phyloP scores from a whole-genome alignment of 2,113 vertebrate species.

The Nothocercus julius region DNA sequence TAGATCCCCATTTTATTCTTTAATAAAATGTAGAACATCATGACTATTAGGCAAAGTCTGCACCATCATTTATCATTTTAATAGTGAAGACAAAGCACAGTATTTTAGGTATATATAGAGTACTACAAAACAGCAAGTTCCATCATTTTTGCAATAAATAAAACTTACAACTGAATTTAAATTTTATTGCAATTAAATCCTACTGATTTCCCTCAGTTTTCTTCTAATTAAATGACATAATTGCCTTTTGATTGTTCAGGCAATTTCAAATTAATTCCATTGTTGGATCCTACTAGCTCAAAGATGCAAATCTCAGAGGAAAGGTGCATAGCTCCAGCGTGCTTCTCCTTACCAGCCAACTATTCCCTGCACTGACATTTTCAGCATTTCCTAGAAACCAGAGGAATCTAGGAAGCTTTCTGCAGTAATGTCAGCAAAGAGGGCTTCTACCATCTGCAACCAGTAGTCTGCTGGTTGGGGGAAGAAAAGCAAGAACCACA shows the following conservation, averaged over 20 bases:
- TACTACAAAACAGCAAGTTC: background rate
- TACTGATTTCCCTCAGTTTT: slow-evolving; percentile 11
- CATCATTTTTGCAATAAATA: background rate
- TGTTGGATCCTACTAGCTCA: background rate
- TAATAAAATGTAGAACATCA: background rate
- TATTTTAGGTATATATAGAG: background rate
- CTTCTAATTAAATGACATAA: slow-evolving; percentile 28
- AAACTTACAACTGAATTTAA: background rate
- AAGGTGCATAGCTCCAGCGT: rapidly evolving
- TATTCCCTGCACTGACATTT: background rate
- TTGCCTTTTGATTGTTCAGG: slow-evolving; percentile 49
- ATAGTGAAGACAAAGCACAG: background rate
- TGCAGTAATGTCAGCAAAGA: background rate
- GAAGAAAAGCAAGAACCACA: no score
- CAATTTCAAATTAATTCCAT: slow-evolving; percentile 55
- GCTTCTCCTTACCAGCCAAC: background rate
- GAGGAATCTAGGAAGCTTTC: background rate
- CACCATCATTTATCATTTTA: background rate
- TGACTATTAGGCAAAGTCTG: background rate
- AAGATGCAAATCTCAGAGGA: background rate
- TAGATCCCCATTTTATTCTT: background rate
- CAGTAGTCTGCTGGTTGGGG: background rate
- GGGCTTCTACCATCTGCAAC: background rate
- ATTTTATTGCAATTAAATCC: slow-evolving; percentile 38
- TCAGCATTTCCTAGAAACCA: background rate